Evolutionary conservation across 92 coral and sea anemone species (phyloP).

Genomic region (Umimayanthus kanabou): DNA sequence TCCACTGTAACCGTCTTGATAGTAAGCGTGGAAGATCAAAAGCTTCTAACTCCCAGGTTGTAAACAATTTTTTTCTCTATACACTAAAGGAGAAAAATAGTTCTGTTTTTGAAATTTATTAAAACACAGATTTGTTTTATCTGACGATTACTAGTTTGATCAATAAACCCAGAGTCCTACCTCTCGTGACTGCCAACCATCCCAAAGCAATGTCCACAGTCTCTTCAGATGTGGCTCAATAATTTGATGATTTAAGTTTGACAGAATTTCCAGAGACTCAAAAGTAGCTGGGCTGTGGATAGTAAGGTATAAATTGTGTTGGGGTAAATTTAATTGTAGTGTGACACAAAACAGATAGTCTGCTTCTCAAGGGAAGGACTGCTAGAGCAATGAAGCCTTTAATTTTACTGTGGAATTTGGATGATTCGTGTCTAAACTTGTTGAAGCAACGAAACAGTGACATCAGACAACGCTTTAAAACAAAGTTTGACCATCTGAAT

Average conservation of each 20-base stretch:
- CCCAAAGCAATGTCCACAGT: conserved; percentile 66
- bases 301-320: not conserved
- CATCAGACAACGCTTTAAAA: not conserved
- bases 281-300: conserved; percentile 38
- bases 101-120: too few species aligned
- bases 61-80: too few species aligned
- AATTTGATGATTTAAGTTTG: conserved; percentile 70
- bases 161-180: not conserved
- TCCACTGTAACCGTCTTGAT: too few species aligned
- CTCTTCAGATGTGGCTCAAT: conserved; percentile 71
- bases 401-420: not conserved
- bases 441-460: not conserved
- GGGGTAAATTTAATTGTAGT: not conserved
- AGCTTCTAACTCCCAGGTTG: too few species aligned
- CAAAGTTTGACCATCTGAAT: not conserved
- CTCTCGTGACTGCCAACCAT: not conserved
- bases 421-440: not conserved
- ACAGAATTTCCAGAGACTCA: conserved; percentile 59
- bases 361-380: not conserved
- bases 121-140: not conserved
- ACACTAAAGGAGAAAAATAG: too few species aligned
- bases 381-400: not conserved
- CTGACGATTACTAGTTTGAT: not conserved
- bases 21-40: too few species aligned
- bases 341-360: not conserved